These are phyloP conservation scores for Dendroctonus valens DNA, from an alignment of 1,140 invertebrate genomes.

Conservation along the genomic window DNA sequence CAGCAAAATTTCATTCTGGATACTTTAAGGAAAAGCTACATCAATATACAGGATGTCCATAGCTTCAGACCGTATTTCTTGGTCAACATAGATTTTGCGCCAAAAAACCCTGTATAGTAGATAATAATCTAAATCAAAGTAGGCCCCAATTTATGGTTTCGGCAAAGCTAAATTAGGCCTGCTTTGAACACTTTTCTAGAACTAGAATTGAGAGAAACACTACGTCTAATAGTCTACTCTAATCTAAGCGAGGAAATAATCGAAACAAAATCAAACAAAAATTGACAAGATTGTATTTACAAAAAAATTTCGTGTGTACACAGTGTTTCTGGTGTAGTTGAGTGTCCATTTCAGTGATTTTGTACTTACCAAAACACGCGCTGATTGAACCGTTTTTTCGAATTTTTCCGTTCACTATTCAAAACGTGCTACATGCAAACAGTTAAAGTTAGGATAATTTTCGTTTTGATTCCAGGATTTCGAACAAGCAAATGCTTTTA, in stretches of 20 bases:
- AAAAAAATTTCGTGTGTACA: constrained; percentile 26
- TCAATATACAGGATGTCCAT: too few relatives aligned
- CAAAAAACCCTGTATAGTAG: too few relatives aligned
- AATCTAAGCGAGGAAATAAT: constrained; percentile 19
- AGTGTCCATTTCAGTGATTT: constrained; percentile 28
- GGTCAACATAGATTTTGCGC: too few relatives aligned
- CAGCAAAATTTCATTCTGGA: too few relatives aligned
- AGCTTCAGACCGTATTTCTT: too few relatives aligned
- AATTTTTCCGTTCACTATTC: constrained; percentile 2
- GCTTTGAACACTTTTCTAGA: too few relatives aligned
- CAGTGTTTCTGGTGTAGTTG: constrained; percentile 31
- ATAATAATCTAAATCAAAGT: too few relatives aligned
- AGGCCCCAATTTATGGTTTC: too few relatives aligned
- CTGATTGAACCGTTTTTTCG: background rate
- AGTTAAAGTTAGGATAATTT: background rate
- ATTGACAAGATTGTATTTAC: constrained; percentile 26
- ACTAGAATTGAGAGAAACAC: too few relatives aligned
- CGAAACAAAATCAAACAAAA: constrained; percentile 24
- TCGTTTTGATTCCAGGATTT: constrained; percentile 29
- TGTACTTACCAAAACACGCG: constrained; percentile 31
- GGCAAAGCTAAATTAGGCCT: too few relatives aligned
- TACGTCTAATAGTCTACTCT: constrained; percentile 1
- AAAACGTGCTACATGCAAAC: constrained; percentile 24
- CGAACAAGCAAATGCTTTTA: constrained; percentile 5
- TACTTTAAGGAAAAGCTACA: too few relatives aligned